Base-by-base conservation (phyloP, 2,888 invertebrate genomes). In the Arrhopalites spinosus region DNA sequence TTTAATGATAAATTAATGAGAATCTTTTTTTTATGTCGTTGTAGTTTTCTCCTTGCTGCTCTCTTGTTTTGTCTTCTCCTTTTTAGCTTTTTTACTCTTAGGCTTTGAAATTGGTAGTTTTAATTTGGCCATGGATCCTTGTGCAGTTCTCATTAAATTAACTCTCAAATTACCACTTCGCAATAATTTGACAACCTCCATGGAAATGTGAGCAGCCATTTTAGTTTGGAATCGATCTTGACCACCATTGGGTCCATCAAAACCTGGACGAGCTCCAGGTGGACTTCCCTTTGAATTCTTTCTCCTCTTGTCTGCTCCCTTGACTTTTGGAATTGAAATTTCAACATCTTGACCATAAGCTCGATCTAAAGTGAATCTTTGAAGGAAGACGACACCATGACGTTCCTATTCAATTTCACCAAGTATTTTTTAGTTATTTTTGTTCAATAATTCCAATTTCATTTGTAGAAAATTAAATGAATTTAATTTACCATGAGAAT, bases 271-370 rank as follows among this genome's bases (percentile, higher is more conserved):
- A 43, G 43, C 20, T 29, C 17, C 8, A 47, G 59, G 72, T 8
- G 73, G 74, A 23, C 63, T 30, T n/a, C 67, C 61, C 5, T 64
- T 67, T 23, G 36, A 45, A n/a, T 36, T 25, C n/a, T 69, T 66
- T 11, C 56, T 67, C 66, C 80, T 81, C 30, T 79, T 79, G 53
- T 76, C 78, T 70, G 74, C 78, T 17, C 75, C 76, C 77, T 82
- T 82, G 2, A 73, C 72, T 73, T 82, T 82, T 30, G 82, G 82
- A 29, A 82, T 81, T n/a, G 82, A 82, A 63, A 82, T 81, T 73
- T 82, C 82, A n/a, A 82, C 81, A 56, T 82, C 82, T 75, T 82
- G 82, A 23, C 82, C 82, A 64, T 82, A 82, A 13, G 82, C 82
- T 50, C 82, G 66, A 59, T 82, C 82, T 23, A 82, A 71, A 0